phyloP scores from a whole-genome alignment of 1,140 invertebrate species.

The Carcinoscorpius rotundicauda region DNA sequence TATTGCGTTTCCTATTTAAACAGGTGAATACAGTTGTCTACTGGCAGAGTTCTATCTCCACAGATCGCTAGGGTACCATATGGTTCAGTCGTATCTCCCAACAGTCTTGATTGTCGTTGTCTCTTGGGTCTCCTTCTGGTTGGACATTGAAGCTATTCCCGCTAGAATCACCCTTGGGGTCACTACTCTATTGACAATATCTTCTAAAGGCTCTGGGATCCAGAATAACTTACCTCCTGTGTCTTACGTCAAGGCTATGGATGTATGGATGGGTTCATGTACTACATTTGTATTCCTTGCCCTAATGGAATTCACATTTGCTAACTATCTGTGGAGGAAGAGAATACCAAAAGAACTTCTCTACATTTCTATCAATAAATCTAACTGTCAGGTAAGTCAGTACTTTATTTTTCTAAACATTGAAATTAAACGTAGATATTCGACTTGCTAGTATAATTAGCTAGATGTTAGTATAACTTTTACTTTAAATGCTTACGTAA shows the following conservation, averaged over 20 bases:
- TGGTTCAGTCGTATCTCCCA: slow-evolving; percentile 51
- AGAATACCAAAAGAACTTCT: no score
- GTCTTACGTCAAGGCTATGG: slow-evolving; percentile 42
- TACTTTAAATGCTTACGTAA: no score
- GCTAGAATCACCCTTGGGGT: slow-evolving; percentile 48
- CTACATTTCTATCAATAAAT: no score
- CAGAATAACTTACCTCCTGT: slow-evolving; percentile 30
- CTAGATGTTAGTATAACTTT: no score
- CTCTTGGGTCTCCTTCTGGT: slow-evolving; percentile 53
- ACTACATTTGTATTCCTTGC: slow-evolving; percentile 38
- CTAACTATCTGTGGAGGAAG: slow-evolving; percentile 31
- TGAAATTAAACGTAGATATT: no score
- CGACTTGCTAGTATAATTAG: no score
- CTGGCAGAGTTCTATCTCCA: slow-evolving; percentile 43
- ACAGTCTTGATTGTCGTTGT: slow-evolving; percentile 53
- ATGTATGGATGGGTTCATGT: slow-evolving; percentile 42
- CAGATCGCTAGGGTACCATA: slow-evolving; percentile 46
- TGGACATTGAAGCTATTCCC: slow-evolving; percentile 51
- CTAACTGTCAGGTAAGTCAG: no score
- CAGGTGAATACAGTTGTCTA: slow-evolving; percentile 50
- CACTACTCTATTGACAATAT: slow-evolving; percentile 47
- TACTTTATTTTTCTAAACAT: no score
- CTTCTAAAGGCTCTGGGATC: slow-evolving; percentile 35
- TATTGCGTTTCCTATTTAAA: neutral
- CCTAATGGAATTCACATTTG: slow-evolving; percentile 36